Evolutionary conservation across 2,113 vertebrate genomes (phyloP).

Genomic region (Fregetta grallaria): DNA sequence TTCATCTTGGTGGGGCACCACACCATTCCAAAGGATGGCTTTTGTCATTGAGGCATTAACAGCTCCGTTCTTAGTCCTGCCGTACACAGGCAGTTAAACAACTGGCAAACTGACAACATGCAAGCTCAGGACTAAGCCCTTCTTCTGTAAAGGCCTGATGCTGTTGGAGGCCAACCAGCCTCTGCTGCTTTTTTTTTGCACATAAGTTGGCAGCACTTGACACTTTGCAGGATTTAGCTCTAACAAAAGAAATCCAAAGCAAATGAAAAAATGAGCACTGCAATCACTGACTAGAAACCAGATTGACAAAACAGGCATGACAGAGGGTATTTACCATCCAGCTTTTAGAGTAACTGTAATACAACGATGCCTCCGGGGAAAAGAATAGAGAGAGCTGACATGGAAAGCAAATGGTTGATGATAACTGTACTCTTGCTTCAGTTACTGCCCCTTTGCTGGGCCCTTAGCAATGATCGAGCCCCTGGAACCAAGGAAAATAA

Average conservation of each 20-base stretch:
- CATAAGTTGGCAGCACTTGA: neutral
- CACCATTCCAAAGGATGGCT: neutral
- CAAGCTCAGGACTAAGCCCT: neutral
- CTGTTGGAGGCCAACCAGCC: neutral
- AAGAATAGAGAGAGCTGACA: neutral
- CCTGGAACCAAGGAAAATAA: neutral
- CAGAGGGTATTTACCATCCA: neutral
- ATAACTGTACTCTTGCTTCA: neutral
- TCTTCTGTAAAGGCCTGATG: neutral
- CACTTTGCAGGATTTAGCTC: neutral
- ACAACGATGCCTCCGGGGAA: neutral
- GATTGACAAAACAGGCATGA: neutral
- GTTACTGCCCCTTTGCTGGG: neutral
- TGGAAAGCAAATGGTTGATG: neutral
- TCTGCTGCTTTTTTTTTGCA: neutral
- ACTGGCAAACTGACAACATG: neutral
- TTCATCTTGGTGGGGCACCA: neutral
- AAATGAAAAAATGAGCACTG: neutral
- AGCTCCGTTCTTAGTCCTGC: neutral
- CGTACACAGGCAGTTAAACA: neutral
- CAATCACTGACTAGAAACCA: neutral
- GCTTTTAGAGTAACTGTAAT: neutral
- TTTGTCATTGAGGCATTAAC: neutral
- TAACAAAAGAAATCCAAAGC: conserved; percentile 4
- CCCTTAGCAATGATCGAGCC: neutral